Base-by-base conservation (phyloP, 1,140 invertebrate species). In the Bombus polaris region DNA sequence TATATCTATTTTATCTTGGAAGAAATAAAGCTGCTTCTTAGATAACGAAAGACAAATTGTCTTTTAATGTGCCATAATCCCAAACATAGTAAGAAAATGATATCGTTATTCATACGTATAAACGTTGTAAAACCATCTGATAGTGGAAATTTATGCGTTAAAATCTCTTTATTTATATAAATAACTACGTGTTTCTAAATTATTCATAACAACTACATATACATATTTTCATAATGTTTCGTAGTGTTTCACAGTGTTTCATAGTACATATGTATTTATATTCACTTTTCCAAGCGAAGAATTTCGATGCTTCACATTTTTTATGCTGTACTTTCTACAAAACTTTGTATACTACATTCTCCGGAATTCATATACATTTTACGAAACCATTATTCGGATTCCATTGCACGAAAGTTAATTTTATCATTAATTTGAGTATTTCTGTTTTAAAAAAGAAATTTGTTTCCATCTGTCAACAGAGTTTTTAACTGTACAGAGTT, bases 21-120 rank as follows among this genome's bases (percentile, higher is more conserved):
- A 72, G 28, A 42, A 42, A n/a, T 42, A 42, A 72, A 72, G n/a
- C 28, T 42, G 10, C 25, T 42, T n/a, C 70, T 15, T 13, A n/a
- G 70, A 72, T 72, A 72, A 72, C 25, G 28, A n/a, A 42, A 72
- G 25, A 72, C 39, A 72, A 72, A 72, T 72, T 72, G 28, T 15
- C 39, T 72, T 42, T 39, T 72, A 42, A 42, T 72, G n/a, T n/a
- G 70, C 2, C 25, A 15, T 15, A 42, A 28, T 22, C 12, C 0
- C 2, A n/a, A 42, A 72, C 13, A 9, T 6, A 15, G 39, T 25
- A 72, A 42, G 25, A 35, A 25, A 72, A 71, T 37, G 39, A 72
- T 72, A 72, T 72, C 70, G 70, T n/a, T 72, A n/a, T 42, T 13
- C 39, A 15, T 15, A 42, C 13, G 13, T 42, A 42, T 15, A 28